A percentile compares a stretch with the other conserved stretches of the same genome.
These are phyloP conservation scores for Pteria penguin DNA, from an alignment of 2,888 invertebrate species.

Conservation along the genomic window DNA sequence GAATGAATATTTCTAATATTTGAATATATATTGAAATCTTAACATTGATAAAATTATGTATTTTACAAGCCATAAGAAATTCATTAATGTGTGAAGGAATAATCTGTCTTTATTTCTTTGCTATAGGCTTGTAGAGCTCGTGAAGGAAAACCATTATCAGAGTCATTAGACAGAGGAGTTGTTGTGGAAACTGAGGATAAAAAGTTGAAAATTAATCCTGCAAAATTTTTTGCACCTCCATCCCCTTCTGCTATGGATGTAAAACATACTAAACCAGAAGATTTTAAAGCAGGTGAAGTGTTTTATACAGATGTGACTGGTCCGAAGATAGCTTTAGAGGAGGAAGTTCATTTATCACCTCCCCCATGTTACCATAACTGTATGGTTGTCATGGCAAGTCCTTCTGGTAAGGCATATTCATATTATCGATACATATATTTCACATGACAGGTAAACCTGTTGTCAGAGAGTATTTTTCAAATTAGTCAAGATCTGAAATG, in stretches of 20 bases:
- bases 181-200: not conserved
- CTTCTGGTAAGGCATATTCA: slow-evolving; percentile 12
- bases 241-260: not conserved
- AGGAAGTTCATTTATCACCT: slow-evolving; percentile 10
- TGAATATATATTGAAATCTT: too few relatives aligned
- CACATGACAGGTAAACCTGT: too few relatives aligned
- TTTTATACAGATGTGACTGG: not conserved
- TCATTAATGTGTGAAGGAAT: too few relatives aligned
- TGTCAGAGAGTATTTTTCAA: too few relatives aligned
- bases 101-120: not conserved
- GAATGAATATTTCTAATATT: too few relatives aligned
- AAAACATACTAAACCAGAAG: not conserved
- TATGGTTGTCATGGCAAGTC: slow-evolving; percentile 30
- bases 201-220: not conserved
- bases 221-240: not conserved
- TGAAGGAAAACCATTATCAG: not conserved
- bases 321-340: slow-evolving; percentile 1
- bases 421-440: too few relatives aligned
- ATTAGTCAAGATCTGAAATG: too few relatives aligned
- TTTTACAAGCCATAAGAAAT: not conserved
- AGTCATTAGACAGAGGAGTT: not conserved
- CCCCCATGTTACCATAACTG: slow-evolving; percentile 23
- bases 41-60: too few relatives aligned
- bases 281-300: not conserved
- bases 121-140: slow-evolving; percentile 15